Evolutionary conservation across 1,140 invertebrate species (phyloP), one percentile per base, ranked within the genome.

Genomic region (Anadara kagoshimensis): DNA sequence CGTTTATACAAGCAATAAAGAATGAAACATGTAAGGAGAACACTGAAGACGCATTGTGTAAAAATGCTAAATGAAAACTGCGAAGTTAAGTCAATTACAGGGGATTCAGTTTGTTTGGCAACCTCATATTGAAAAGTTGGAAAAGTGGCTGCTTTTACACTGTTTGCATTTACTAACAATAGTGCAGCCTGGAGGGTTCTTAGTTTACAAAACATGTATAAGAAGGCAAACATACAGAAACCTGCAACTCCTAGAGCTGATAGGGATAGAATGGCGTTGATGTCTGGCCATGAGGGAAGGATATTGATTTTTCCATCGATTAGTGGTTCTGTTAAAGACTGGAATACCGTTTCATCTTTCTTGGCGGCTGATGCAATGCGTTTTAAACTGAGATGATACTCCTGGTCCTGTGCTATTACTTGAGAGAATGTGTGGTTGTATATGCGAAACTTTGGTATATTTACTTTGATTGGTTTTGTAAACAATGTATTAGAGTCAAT

Each of bases 301-400:
- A 67, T 29, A 22, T 18, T 8, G 53, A 73, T 66, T 22, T 67
- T 10, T 24, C 71, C 64, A 61, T 66, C 49, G 5, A 67, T 20
- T 0, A 73, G 58, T 44, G 71, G 63, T 67, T 73, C 71, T 8
- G 64, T 36, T n/a, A 73, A 53, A 36, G 61, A 54, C 54, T 59
- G 51, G 43, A 73, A 73, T 12, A 66, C 54, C 4, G 56, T 44
- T 26, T 65, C 11, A 26, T 73, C 71, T 53, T 73, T 61, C n/a
- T 24, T 41, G 20, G 56, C 45, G 18, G 70, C 70, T 22, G 61
- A 14, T 51, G 63, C 64, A 53, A 73, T 59, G 24, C 57, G 56
- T 47, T 67, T 67, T 1, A 61, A 18, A 67, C 71, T 73, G 3
- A 72, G 29, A 56, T 73, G 64, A 26, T 44, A 49, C n/a, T 47